Evolutionary conservation across 2,888 invertebrate species (phyloP).

Genomic region (Scelioninae gen. 1): DNA sequence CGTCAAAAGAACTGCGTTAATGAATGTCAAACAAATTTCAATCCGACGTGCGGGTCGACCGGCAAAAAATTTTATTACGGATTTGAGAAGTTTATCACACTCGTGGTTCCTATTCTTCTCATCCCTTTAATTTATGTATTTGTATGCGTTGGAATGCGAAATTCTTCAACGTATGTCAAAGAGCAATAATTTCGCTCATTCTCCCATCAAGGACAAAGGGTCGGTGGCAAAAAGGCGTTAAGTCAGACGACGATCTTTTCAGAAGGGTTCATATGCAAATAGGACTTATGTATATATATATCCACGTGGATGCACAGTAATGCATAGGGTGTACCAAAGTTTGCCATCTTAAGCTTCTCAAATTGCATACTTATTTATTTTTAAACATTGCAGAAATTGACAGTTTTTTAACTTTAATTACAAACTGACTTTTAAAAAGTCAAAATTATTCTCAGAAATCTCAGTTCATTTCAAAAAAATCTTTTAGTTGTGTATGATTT

Average conservation of each 20-base stretch:
- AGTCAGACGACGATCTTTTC: conserved; percentile 80
- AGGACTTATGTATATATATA: conserved; percentile 27
- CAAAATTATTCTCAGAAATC: too few relatives aligned
- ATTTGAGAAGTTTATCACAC: conserved; percentile 58
- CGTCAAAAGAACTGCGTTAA: conserved; percentile 40
- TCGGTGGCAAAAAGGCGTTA: conserved; percentile 81
- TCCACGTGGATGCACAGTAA: conserved; percentile 58
- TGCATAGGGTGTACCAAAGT: conserved; percentile 47
- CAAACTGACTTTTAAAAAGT: too few relatives aligned
- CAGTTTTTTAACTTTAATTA: too few relatives aligned
- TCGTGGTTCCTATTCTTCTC: conserved; percentile 48
- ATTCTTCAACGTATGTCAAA: conserved; percentile 65
- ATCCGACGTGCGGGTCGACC: conserved; percentile 31
- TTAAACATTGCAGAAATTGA: too few relatives aligned
- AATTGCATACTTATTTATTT: background rate
- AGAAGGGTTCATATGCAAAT: conserved; percentile 82
- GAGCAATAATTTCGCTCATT: conserved; percentile 60
- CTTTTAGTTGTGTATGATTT: too few relatives aligned
- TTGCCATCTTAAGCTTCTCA: background rate
- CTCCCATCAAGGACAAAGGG: conserved; percentile 64
- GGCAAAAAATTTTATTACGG: conserved; percentile 58
- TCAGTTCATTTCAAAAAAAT: too few relatives aligned
- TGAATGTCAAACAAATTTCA: conserved; percentile 41
- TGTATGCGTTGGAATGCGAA: conserved; percentile 61
- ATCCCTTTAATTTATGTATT: conserved; percentile 56